Percentiles rank a stretch among this genome's conserved stretches.
phyloP scores from a whole-genome alignment of 2,888 invertebrate genomes.

The Xestia c-nigrum region DNA sequence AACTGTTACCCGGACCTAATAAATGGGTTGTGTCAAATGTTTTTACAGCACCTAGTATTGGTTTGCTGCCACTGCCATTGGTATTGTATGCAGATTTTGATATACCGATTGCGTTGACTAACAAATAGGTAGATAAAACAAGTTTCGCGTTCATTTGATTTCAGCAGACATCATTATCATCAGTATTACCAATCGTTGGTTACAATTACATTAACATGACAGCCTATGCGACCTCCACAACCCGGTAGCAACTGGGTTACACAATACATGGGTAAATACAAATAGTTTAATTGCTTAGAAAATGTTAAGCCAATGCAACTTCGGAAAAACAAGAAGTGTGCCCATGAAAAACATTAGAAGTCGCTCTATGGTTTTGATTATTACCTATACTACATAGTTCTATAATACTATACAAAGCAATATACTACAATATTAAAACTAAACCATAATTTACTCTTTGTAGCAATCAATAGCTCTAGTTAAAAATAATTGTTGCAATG shows the following conservation, averaged over 20 bases:
- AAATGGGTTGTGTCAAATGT: slow-evolving; percentile 58
- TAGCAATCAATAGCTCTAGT: not conserved
- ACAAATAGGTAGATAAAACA: not conserved
- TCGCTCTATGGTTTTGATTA: not conserved
- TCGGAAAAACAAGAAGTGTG: not conserved
- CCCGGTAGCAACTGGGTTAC: no score
- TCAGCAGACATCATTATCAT: not conserved
- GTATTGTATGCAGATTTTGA: slow-evolving; percentile 35
- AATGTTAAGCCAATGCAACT: not conserved
- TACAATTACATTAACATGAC: no score
- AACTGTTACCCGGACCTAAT: slow-evolving; percentile 55
- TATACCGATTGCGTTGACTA: slow-evolving; percentile 7
- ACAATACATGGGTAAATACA: not conserved
- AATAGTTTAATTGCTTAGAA: not conserved
- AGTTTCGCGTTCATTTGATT: not conserved
- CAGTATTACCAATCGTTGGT: no score
- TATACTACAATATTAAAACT: not conserved
- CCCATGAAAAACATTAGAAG: not conserved
- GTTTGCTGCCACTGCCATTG: slow-evolving; percentile 26
- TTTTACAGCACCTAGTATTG: slow-evolving; percentile 53
- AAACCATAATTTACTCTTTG: not conserved
- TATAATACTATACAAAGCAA: no score
- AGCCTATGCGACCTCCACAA: no score
- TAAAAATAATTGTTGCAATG: not conserved
- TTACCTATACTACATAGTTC: no score